These are phyloP conservation scores for Hydrozoanthus tunicans DNA, from an alignment of 64 coral and sea anemone genomes.

Conservation along the genomic window DNA sequence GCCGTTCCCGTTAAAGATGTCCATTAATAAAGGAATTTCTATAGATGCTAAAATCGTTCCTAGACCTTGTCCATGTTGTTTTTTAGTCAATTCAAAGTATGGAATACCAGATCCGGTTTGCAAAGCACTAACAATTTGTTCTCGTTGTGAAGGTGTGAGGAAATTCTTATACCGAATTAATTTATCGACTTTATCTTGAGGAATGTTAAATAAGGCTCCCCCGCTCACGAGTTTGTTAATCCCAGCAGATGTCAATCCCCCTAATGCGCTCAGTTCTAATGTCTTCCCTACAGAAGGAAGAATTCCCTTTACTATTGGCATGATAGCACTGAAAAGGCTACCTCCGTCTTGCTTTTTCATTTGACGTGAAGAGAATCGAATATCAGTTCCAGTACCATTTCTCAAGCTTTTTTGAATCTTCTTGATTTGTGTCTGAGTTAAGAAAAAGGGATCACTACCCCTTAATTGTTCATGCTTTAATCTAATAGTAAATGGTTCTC, in stretches of 20 bases:
- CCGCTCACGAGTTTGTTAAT: neutral
- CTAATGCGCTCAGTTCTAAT: neutral
- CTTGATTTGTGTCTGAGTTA: slow-evolving; percentile 39
- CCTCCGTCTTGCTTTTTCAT: neutral
- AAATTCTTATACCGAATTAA: slow-evolving; percentile 14
- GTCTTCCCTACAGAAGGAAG: neutral
- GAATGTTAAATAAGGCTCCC: neutral
- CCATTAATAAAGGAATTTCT: neutral
- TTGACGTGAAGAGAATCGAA: neutral
- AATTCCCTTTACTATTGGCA: no score
- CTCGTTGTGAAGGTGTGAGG: neutral
- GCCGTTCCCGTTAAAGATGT: neutral
- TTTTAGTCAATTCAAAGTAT: neutral
- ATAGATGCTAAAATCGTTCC: neutral
- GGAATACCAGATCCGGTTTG: no score
- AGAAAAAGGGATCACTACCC: slow-evolving; percentile 3
- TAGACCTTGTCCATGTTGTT: neutral
- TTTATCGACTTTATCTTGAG: neutral
- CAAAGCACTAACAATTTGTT: neutral
- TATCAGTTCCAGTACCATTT: no score
- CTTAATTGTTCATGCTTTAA: neutral
- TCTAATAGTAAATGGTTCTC: neutral
- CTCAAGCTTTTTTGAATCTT: slow-evolving; percentile 22
- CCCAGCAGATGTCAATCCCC: neutral
- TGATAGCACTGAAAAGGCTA: neutral